Conservation (phyloP, 2,888 invertebrate species). For the Metopia argyrocephala region DNA sequence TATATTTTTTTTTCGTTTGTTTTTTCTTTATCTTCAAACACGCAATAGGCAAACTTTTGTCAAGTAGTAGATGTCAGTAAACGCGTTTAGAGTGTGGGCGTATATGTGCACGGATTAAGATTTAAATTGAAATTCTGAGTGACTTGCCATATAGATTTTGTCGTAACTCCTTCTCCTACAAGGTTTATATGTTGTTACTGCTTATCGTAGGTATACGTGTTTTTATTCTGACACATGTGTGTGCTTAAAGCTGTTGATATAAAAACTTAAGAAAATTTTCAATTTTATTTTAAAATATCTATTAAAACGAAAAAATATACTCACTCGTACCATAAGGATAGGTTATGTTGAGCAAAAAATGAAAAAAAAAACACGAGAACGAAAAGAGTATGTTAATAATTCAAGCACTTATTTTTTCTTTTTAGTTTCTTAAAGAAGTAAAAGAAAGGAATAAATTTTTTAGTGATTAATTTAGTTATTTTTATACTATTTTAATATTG, state of each 20-base stretch:
- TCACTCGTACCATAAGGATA: background rate
- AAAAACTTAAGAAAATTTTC: conserved; percentile 50
- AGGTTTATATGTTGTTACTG: conserved; percentile 44
- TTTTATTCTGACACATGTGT: conserved; percentile 55
- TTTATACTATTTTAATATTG: no score
- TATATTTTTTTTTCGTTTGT: conserved; percentile 46
- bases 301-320: background rate
- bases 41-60: conserved; percentile 45
- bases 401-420: conserved; percentile 40
- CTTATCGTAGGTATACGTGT: conserved; percentile 63
- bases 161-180: conserved; percentile 15
- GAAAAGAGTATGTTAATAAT: conserved; percentile 62
- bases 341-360: conserved; percentile 7
- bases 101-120: conserved; percentile 36
- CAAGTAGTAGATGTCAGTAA: conserved; percentile 36
- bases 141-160: conserved; percentile 68
- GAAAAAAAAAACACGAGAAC: background rate
- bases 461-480: background rate
- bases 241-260: conserved; percentile 30
- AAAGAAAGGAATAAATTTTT: background rate
- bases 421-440: background rate
- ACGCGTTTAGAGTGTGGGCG: conserved; percentile 66
- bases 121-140: conserved; percentile 74
- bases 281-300: conserved; percentile 52
- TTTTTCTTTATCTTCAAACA: conserved; percentile 38